Conservation (phyloP, 2,113 vertebrate species). For the Zingel zingel region DNA sequence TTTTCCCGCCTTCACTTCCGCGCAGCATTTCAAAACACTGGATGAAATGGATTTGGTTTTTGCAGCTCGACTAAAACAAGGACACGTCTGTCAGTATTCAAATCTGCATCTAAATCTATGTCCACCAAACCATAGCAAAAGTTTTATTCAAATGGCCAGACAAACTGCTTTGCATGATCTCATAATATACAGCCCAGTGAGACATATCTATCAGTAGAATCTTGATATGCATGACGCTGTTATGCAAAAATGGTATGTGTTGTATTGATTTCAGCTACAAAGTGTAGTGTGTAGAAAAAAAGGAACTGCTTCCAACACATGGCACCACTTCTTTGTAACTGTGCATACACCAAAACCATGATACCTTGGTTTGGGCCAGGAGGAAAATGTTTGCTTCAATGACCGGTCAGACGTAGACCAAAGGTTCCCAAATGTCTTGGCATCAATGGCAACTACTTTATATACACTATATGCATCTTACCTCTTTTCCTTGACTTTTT, state of each 20-base stretch:
- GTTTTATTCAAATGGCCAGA: conserved; percentile 49
- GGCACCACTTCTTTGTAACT: background rate
- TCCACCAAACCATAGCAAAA: conserved; percentile 39
- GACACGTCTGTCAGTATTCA: conserved; percentile 56
- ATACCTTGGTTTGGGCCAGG: background rate
- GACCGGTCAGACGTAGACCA: background rate
- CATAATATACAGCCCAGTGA: conserved; percentile 6
- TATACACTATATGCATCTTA: background rate
- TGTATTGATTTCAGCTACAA: conserved; percentile 35
- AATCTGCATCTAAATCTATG: conserved; percentile 46
- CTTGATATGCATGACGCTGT: background rate
- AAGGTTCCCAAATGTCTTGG: background rate
- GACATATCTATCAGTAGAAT: conserved; percentile 37
- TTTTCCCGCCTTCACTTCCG: too few species aligned
- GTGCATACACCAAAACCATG: background rate
- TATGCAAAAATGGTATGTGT: conserved; percentile 55
- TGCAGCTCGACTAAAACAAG: conserved; percentile 47
- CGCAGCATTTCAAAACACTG: too few species aligned
- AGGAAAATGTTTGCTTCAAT: background rate
- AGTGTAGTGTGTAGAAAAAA: conserved; percentile 5
- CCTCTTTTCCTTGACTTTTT: background rate
- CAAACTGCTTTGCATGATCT: conserved; percentile 60
- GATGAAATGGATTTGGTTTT: too few species aligned
- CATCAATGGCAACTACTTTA: background rate
- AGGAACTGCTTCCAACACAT: background rate